A percentile compares a stretch with the other conserved stretches of the same genome.
Evolutionary conservation across 2,113 vertebrate genomes (phyloP).

Genomic region (Laterallus jamaicensis): DNA sequence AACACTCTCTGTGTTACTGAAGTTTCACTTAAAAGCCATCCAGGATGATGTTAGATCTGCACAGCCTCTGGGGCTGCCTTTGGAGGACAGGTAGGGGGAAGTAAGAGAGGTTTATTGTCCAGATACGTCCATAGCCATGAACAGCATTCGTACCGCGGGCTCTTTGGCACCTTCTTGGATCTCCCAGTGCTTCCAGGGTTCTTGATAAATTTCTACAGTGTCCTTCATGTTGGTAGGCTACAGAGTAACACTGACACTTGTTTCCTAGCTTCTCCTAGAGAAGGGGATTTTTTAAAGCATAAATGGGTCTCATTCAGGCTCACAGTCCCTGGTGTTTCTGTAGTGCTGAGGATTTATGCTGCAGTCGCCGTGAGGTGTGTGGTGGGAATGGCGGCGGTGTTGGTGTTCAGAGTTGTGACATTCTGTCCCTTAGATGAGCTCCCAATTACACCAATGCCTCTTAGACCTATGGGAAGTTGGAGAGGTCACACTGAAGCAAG

Average conservation of each 20-base stretch:
- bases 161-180: neutral
- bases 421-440: conserved; percentile 56
- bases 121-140: neutral
- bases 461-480: conserved; percentile 50
- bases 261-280: neutral
- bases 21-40: neutral
- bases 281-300: neutral
- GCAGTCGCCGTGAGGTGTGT: neutral
- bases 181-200: neutral
- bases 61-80: neutral
- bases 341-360: conserved; percentile 26
- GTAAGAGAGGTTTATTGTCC: neutral
- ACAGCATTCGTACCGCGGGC: neutral
- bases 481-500: conserved; percentile 53
- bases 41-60: neutral
- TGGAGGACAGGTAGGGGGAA: neutral
- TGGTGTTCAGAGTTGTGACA: conserved; percentile 64
- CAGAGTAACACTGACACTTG: neutral
- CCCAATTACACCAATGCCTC: conserved; percentile 59
- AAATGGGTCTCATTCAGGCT: conserved; percentile 14
- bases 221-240: neutral
- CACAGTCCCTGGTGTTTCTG: neutral
- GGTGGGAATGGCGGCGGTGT: neutral
- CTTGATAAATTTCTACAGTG: neutral
- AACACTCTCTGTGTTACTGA: fast-evolving